Evolutionary conservation across 2,113 vertebrate species (phyloP).

Genomic region (Brienomyrus brachyistius): DNA sequence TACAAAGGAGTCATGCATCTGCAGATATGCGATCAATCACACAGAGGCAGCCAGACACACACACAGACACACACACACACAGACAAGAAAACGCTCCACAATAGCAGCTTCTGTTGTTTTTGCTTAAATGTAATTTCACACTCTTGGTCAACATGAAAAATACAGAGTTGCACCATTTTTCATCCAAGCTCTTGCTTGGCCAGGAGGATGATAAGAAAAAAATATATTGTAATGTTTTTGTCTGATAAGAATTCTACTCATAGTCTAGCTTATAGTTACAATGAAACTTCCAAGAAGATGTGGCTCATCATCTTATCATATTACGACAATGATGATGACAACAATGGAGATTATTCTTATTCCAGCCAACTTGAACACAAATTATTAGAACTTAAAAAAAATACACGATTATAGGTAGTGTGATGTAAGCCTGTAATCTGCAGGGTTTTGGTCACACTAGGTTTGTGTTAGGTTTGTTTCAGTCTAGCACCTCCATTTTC

Average conservation of each 20-base stretch:
- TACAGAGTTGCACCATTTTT: neutral
- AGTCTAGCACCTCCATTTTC: neutral
- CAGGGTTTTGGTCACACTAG: neutral
- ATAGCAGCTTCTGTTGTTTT: neutral
- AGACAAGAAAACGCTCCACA: neutral
- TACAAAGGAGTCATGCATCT: neutral
- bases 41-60: neutral
- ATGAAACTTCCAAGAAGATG: neutral
- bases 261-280: neutral
- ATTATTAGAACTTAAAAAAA: neutral
- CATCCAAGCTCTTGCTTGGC: neutral
- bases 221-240: neutral
- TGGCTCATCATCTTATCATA: neutral
- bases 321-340: neutral
- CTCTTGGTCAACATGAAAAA: neutral
- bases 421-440: neutral
- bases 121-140: neutral
- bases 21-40: neutral
- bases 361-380: neutral
- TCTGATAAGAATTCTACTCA: neutral
- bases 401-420: neutral
- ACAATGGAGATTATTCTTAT: neutral
- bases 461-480: neutral
- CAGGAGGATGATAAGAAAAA: neutral
- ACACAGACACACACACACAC: too few relatives aligned